phyloP scores from a whole-genome alignment of 2,888 invertebrate genomes.

The Sisyra terminalis region DNA sequence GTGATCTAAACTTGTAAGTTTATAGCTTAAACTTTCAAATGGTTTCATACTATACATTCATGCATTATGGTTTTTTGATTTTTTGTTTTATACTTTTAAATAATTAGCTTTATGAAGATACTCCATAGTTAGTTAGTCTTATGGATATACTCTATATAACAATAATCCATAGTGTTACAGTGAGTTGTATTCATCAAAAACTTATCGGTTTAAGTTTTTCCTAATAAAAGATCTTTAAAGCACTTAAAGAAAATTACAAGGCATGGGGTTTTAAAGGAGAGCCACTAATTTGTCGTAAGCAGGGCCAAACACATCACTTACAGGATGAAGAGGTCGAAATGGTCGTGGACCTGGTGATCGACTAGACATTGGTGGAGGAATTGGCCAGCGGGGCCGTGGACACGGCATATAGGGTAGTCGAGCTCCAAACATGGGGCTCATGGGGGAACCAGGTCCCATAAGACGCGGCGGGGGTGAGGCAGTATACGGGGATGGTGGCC shows the following conservation, averaged over 20 bases:
- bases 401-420: conserved; percentile 39
- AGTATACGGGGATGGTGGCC: conserved; percentile 60
- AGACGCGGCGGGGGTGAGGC: conserved; percentile 59
- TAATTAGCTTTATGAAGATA: neutral
- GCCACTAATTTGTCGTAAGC: too few relatives aligned
- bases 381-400: conserved; percentile 48
- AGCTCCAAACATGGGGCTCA: conserved; percentile 27
- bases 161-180: too few relatives aligned
- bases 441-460: conserved; percentile 34
- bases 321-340: conserved; percentile 12
- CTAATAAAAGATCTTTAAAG: too few relatives aligned
- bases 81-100: neutral
- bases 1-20: too few relatives aligned
- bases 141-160: too few relatives aligned
- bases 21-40: too few relatives aligned
- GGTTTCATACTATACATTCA: too few relatives aligned
- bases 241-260: too few relatives aligned
- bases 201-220: too few relatives aligned
- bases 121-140: neutral
- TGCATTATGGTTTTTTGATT: too few relatives aligned
- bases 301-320: conserved; percentile 4
- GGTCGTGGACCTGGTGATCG: conserved; percentile 30
- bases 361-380: conserved; percentile 32
- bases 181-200: too few relatives aligned
- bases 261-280: too few relatives aligned